These are phyloP conservation scores for Psittacara wagleri DNA, from an alignment of 2,113 vertebrate genomes.

Conservation along the genomic window DNA sequence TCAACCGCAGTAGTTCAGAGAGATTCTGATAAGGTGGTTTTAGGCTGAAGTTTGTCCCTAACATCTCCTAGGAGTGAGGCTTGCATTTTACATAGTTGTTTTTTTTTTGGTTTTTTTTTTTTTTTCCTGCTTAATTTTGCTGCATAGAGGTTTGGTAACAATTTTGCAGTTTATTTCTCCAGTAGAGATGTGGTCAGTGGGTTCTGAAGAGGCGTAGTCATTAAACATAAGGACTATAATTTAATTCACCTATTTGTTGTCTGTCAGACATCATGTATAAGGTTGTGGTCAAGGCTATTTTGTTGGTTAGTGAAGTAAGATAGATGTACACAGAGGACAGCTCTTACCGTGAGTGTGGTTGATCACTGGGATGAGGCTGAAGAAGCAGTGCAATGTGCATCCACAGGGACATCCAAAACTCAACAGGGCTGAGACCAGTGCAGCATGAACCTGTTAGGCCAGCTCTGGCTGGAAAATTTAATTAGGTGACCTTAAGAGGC, in stretches of 20 bases:
- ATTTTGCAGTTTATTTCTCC: neutral
- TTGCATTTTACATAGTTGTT: neutral
- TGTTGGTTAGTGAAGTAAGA: neutral
- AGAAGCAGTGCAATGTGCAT: neutral
- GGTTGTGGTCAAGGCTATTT: neutral
- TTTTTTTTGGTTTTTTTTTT: neutral
- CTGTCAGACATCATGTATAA: neutral
- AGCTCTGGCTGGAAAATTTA: neutral
- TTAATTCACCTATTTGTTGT: neutral
- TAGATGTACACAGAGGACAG: neutral
- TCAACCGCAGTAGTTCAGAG: neutral
- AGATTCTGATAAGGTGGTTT: neutral
- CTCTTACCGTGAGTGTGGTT: neutral
- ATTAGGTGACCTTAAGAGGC: neutral
- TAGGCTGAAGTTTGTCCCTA: neutral
- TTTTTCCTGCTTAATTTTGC: neutral
- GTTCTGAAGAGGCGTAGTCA: neutral
- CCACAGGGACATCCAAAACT: neutral
- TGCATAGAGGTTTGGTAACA: neutral
- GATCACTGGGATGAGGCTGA: neutral
- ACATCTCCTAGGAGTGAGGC: neutral
- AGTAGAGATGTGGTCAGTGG: neutral
- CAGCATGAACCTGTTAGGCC: neutral
- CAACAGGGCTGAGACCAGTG: neutral
- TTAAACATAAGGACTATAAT: neutral